A percentile compares a stretch with the other conserved stretches of the same genome.
Conservation (phyloP, 1,140 invertebrate genomes). For the Apis laboriosa region DNA sequence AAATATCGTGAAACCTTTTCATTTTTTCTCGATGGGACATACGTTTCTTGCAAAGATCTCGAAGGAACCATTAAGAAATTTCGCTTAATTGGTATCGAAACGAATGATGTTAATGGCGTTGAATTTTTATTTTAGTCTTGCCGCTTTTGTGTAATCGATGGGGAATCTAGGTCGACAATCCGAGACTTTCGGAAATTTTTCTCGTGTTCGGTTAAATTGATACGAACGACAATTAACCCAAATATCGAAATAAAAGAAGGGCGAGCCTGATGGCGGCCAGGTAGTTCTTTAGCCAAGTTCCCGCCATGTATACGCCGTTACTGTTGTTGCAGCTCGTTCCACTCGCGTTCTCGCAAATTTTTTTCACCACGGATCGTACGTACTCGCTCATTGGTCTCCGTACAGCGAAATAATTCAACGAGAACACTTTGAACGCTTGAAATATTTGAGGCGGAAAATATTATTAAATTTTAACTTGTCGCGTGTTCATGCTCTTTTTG, state of each 20-base stretch:
- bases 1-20: background rate
- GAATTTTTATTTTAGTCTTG: slow-evolving; percentile 25
- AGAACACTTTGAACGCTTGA: background rate
- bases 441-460: background rate
- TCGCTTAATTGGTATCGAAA: slow-evolving; percentile 15
- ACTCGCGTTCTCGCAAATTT: slow-evolving; percentile 5
- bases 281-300: slow-evolving; percentile 37
- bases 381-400: background rate
- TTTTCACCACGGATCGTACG: slow-evolving; percentile 10
- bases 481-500: background rate
- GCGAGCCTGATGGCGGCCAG: background rate
- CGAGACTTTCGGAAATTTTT: slow-evolving; percentile 49
- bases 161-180: slow-evolving; percentile 49
- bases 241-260: slow-evolving; percentile 59
- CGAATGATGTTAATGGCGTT: slow-evolving; percentile 15
- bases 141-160: slow-evolving; percentile 36
- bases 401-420: background rate
- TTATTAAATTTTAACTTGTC: background rate
- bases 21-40: background rate
- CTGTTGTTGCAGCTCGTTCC: slow-evolving; percentile 18
- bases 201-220: slow-evolving; percentile 51
- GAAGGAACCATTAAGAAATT: background rate
- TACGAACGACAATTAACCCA: slow-evolving; percentile 53
- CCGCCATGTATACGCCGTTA: slow-evolving; percentile 36
- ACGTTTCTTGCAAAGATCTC: background rate